Base-by-base conservation (phyloP, 2,888 invertebrate genomes). In the Lycaena phlaeas region DNA sequence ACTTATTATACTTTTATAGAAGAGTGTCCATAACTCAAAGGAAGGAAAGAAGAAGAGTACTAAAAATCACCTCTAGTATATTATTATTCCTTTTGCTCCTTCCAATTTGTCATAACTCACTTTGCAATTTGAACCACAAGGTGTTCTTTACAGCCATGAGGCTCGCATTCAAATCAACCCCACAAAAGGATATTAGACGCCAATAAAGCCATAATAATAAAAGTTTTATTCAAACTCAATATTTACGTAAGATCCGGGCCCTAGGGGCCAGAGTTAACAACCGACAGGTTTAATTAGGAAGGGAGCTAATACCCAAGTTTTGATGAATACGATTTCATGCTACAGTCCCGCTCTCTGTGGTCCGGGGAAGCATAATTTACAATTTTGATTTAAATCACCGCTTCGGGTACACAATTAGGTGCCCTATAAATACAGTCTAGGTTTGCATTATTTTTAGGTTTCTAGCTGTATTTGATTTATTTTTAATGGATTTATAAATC, bases 281-380 rank as follows among this genome's bases (percentile, higher is more conserved):
- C 73, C 69, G 71, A 62, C 75, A 73, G 76, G 70, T 76, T 77
- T 75, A 70, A 81, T 81, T 76, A 78, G 76, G 68, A 67, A 60
- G 64, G 67, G 61, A 65, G 74, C 70, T 76, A 75, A 76, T 77
- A 75, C 65, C 64, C 71, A 81, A 81, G 78, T 79, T 81, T 78
- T 78, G 81, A 79, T 79, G 77, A 78, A 81, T 79, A 74, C 71
- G 76, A 81, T 75, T 76, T 69, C 68, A 70, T 67, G 70, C 70
- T 68, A 68, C 64, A 65, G 57, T 61, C 63, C 50, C 42, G 49
- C 36, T 45, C 45, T 40, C 38, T 44, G 40, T 18, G 34, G 34
- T 34, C 12, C 14, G 42, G 42, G 43, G 40, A 36, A 57, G 63
- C 57, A 62, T 67, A 67, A 77, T 75, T 76, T 71, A 68, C 68